Conservation (phyloP, 2,888 invertebrate species). For the Argyresthia goedartella region DNA sequence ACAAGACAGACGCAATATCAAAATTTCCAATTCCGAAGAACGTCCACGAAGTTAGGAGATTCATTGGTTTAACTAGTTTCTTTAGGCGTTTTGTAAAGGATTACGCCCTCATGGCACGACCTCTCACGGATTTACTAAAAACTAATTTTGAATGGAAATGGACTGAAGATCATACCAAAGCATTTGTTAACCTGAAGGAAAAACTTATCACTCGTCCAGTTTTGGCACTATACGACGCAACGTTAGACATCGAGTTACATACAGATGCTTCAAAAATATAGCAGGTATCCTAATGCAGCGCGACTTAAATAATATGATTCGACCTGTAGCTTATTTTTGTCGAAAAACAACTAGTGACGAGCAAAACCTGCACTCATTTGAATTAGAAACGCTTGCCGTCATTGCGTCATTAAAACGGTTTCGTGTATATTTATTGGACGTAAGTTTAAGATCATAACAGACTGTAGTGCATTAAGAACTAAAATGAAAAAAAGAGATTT, state of each 20-base stretch:
- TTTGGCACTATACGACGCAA: conserved; percentile 20
- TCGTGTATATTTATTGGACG: conserved; percentile 3
- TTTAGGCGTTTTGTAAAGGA: conserved; percentile 21
- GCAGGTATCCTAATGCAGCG: conserved; percentile 26
- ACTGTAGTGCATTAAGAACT: conserved; percentile 3
- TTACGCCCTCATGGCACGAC: conserved; percentile 18
- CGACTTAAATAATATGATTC: neutral
- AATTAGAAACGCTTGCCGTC: conserved; percentile 4
- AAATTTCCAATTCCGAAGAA: conserved; percentile 16
- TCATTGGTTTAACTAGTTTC: conserved; percentile 22
- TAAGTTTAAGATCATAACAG: conserved; percentile 5
- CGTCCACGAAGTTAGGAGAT: conserved; percentile 18
- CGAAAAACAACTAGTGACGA: conserved; percentile 11
- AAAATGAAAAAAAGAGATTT: conserved; percentile 5
- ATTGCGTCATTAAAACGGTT: conserved; percentile 4
- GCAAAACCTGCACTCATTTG: conserved; percentile 5
- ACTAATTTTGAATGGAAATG: conserved; percentile 14
- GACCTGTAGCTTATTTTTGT: conserved; percentile 17
- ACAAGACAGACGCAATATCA: conserved; percentile 9
- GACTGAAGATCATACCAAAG: conserved; percentile 12
- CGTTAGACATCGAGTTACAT: conserved; percentile 21
- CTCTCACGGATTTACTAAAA: conserved; percentile 16
- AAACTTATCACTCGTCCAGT: conserved; percentile 18
- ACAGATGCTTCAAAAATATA: conserved; percentile 26
- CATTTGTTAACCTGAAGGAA: conserved; percentile 18